phyloP scores from a whole-genome alignment of 2,888 invertebrate genomes.

The Trimorus sp. region DNA sequence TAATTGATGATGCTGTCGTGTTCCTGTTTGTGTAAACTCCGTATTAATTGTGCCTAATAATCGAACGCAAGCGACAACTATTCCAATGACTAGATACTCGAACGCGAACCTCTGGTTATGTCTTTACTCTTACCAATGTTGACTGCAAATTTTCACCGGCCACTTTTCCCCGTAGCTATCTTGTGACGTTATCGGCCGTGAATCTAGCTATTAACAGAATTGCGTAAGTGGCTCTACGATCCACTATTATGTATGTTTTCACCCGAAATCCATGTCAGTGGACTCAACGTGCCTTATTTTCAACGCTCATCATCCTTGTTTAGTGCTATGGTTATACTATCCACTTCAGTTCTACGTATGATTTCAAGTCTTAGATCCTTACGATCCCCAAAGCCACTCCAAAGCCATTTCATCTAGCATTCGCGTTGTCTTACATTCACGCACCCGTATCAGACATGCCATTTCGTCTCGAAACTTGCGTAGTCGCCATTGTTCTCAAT shows the following conservation, averaged over 20 bases:
- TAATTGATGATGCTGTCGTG: constrained; percentile 63
- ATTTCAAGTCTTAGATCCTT: too few species aligned
- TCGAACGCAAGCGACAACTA: constrained; percentile 69
- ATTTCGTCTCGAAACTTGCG: too few species aligned
- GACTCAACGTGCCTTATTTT: constrained; percentile 66
- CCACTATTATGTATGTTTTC: constrained; percentile 79
- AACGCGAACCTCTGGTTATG: constrained; percentile 36
- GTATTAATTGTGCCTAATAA: constrained; percentile 61
- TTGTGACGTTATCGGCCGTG: constrained; percentile 95
- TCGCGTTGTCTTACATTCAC: too few species aligned
- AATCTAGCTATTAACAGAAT: constrained; percentile 96
- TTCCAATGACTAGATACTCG: not conserved
- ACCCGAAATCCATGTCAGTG: constrained; percentile 68
- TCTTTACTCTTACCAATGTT: constrained; percentile 39
- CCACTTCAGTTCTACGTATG: too few species aligned
- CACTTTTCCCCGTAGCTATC: constrained; percentile 88
- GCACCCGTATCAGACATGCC: too few species aligned
- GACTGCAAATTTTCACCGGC: constrained; percentile 74
- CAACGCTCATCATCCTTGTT: constrained; percentile 25
- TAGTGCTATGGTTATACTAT: constrained; percentile 67
- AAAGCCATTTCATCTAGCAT: too few species aligned
- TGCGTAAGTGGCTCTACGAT: constrained; percentile 89
- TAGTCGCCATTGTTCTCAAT: too few species aligned
- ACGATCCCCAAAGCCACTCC: too few species aligned
- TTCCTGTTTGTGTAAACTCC: constrained; percentile 51